phyloP scores from a whole-genome alignment of 2,113 vertebrate genomes.

The Scartelaos histophorus region DNA sequence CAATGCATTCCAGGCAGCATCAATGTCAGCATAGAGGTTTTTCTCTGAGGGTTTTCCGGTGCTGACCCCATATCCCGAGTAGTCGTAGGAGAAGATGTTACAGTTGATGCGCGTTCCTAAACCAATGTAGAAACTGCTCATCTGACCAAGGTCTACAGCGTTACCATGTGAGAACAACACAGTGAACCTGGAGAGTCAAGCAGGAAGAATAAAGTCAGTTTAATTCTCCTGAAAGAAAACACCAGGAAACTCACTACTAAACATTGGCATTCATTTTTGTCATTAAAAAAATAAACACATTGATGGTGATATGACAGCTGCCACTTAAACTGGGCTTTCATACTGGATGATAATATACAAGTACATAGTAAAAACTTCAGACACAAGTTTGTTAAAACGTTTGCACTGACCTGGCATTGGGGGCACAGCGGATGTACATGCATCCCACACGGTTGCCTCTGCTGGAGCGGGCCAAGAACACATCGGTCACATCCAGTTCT shows the following conservation, averaged over 20 bases:
- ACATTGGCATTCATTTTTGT: too few species aligned
- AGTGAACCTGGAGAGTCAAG: slow-evolving; percentile 83
- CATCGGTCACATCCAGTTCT: slow-evolving; percentile 92
- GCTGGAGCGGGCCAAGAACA: slow-evolving; percentile 91
- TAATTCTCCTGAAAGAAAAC: background rate
- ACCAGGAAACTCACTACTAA: background rate
- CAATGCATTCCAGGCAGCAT: slow-evolving; percentile 95
- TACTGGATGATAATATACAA: background rate
- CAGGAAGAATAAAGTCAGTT: background rate
- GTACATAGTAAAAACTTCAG: background rate
- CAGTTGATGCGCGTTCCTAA: slow-evolving; percentile 96
- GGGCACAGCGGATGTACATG: slow-evolving; percentile 96
- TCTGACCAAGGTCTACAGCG: slow-evolving; percentile 96
- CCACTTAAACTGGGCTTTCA: background rate
- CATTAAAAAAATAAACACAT: too few species aligned
- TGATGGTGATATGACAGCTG: background rate
- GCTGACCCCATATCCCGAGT: slow-evolving; percentile 95
- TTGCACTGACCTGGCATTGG: slow-evolving; percentile 85
- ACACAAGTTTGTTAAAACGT: background rate
- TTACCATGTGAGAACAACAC: slow-evolving; percentile 97
- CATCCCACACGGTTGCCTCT: slow-evolving; percentile 91
- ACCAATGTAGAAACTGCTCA: slow-evolving; percentile 98
- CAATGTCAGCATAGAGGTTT: slow-evolving; percentile 95
- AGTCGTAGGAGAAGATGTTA: slow-evolving; percentile 99
- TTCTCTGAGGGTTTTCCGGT: slow-evolving; percentile 93